Evolutionary conservation across 2,888 invertebrate species (phyloP).

Genomic region (Rhogogaster chlorosoma): DNA sequence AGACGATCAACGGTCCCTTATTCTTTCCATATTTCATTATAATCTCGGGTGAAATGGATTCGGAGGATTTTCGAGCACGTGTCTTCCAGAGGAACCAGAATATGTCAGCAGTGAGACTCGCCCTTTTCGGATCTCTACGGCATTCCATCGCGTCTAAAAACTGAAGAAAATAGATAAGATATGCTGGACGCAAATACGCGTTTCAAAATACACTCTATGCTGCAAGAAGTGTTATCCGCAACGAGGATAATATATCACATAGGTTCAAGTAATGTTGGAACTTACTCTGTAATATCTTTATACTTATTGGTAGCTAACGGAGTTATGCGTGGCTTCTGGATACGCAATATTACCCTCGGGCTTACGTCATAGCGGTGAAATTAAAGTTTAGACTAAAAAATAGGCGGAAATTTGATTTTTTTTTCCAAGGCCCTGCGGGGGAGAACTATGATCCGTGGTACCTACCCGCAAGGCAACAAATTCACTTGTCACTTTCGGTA

Average conservation of each 20-base stretch:
- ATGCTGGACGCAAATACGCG: constrained; percentile 38
- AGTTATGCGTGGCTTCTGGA: constrained; percentile 23
- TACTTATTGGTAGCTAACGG: constrained; percentile 29
- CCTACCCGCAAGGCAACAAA: constrained; percentile 25
- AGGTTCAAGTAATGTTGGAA: constrained; percentile 8
- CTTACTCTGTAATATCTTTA: constrained; percentile 27
- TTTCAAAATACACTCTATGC: constrained; percentile 31
- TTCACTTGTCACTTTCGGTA: constrained; percentile 31
- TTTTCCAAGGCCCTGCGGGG: constrained; percentile 1
- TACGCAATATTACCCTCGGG: constrained; percentile 21
- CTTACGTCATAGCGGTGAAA: constrained; percentile 24
- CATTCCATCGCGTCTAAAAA: constrained; percentile 18
- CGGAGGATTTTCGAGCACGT: neutral
- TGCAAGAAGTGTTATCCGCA: constrained; percentile 10
- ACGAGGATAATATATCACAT: constrained; percentile 18
- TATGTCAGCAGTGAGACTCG: constrained; percentile 20
- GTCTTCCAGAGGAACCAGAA: constrained; percentile 7
- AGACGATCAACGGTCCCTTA: neutral
- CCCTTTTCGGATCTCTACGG: constrained; percentile 14
- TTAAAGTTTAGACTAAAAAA: constrained; percentile 9
- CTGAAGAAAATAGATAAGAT: constrained; percentile 25
- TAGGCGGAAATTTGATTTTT: neutral
- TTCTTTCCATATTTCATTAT: neutral
- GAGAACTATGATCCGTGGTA: neutral
- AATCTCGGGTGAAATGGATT: neutral